Evolutionary conservation across 1,140 invertebrate species (phyloP).

Genomic region (Ctenoplectra terminalis): DNA sequence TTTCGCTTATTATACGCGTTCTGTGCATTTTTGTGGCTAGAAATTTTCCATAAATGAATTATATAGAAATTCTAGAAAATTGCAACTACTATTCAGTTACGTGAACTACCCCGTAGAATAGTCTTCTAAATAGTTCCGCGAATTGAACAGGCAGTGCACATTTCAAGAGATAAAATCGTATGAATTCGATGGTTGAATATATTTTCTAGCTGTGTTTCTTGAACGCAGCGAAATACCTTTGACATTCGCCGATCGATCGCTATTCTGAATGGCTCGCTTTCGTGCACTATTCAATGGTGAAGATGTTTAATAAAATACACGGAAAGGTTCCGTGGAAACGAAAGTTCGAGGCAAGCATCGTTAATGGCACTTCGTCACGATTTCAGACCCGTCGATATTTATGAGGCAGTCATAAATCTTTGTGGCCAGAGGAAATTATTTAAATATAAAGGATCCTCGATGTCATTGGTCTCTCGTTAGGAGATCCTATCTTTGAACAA

Average conservation of each 20-base stretch:
- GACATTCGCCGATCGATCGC: slow-evolving; percentile 9
- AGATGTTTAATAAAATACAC: slow-evolving; percentile 28
- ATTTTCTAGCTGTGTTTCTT: background rate
- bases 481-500: slow-evolving; percentile 1
- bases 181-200: background rate
- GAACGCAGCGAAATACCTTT: background rate
- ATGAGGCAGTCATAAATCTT: slow-evolving; percentile 27
- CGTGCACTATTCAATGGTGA: background rate
- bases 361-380: slow-evolving; percentile 12
- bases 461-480: slow-evolving; percentile 1
- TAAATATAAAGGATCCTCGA: slow-evolving; percentile 27
- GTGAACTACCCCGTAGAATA: no score
- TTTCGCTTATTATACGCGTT: no score
- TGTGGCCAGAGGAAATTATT: slow-evolving; percentile 7
- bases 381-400: slow-evolving; percentile 12
- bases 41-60: no score
- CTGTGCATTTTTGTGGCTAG: no score
- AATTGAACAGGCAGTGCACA: background rate
- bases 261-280: background rate
- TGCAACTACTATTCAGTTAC: no score
- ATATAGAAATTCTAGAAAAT: no score
- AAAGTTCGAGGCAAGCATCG: background rate
- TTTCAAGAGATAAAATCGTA: background rate
- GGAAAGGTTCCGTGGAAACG: background rate
- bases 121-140: no score